phyloP scores from a whole-genome alignment of 2,113 vertebrate genomes.

The Malurus elegans region DNA sequence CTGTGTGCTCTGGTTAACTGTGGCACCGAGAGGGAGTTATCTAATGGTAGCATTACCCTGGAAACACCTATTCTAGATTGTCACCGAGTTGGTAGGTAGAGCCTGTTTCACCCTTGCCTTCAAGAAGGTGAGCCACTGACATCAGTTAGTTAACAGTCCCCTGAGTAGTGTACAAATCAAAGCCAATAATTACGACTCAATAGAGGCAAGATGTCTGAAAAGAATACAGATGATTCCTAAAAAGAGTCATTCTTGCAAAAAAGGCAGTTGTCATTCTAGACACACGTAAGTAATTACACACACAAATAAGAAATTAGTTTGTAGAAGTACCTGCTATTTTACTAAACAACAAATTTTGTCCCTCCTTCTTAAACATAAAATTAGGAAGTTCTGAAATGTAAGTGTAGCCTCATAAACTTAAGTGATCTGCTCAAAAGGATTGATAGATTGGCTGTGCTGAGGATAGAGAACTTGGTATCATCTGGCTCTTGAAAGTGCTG shows the following conservation, averaged over 20 bases:
- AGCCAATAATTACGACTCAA: background rate
- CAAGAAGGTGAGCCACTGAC: background rate
- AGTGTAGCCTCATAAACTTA: background rate
- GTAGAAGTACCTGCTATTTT: background rate
- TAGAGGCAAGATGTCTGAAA: background rate
- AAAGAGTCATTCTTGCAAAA: background rate
- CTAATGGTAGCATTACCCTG: background rate
- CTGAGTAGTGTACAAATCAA: background rate
- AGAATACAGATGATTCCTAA: background rate
- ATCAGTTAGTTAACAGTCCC: background rate
- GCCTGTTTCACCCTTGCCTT: background rate
- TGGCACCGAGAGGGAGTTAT: background rate
- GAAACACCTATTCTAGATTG: background rate
- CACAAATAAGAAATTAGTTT: background rate
- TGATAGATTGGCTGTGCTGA: background rate
- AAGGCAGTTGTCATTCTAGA: background rate
- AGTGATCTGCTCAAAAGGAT: background rate
- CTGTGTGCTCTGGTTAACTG: background rate
- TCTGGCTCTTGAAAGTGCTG: background rate
- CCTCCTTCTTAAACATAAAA: background rate
- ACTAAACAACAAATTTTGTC: background rate
- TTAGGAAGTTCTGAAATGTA: background rate
- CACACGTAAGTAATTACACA: background rate
- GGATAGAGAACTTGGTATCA: background rate
- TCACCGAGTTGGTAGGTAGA: background rate